These are phyloP conservation scores for Rhizomys pruinosus DNA, from an alignment of 2,113 vertebrate genomes.

Conservation along the genomic window DNA sequence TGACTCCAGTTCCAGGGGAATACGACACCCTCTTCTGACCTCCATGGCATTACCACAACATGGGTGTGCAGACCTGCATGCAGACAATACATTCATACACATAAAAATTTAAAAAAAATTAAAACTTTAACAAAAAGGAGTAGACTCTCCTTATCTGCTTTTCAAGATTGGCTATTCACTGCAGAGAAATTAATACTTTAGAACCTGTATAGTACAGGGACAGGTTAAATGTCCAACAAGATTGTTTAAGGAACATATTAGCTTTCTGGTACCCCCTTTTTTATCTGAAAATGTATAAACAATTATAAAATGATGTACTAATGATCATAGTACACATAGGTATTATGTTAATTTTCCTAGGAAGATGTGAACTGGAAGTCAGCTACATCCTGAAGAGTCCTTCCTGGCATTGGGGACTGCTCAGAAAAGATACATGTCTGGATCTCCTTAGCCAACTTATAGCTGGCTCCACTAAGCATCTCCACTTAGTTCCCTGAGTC, in stretches of 20 bases:
- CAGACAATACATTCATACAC: too few species aligned
- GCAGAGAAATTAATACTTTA: neutral
- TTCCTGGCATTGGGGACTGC: neutral
- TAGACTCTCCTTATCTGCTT: neutral
- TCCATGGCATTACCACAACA: too few species aligned
- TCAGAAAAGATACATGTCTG: neutral
- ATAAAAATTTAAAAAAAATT: too few species aligned
- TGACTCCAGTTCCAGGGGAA: too few species aligned
- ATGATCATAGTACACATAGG: neutral
- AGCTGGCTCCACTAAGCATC: neutral
- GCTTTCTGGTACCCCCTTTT: neutral
- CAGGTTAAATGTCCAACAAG: neutral
- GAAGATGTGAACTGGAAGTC: neutral
- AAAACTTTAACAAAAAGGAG: neutral
- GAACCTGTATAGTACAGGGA: neutral
- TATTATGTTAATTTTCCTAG: neutral
- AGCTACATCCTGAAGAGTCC: neutral
- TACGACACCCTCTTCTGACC: too few species aligned
- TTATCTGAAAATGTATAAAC: neutral
- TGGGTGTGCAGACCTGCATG: too few species aligned
- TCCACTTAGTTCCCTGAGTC: neutral
- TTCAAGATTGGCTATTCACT: neutral
- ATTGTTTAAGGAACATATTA: neutral
- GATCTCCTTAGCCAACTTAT: neutral
- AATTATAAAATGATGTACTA: conserved; percentile 14